Conservation (phyloP, 1,140 invertebrate genomes). For the Melipona quadrifasciata region DNA sequence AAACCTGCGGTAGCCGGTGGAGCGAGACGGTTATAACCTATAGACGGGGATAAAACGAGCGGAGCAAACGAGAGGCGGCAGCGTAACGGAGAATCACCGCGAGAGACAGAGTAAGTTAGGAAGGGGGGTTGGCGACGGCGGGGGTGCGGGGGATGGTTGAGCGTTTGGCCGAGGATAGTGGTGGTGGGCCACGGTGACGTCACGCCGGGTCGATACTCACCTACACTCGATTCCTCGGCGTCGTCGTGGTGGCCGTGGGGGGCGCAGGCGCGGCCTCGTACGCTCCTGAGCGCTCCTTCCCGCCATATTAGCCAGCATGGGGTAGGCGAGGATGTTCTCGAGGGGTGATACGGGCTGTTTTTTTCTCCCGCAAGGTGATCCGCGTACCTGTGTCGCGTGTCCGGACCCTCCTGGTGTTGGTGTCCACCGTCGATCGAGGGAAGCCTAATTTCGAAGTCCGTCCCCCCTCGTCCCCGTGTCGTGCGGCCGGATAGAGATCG, state of each 20-base stretch:
- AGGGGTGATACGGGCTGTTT: slow-evolving; percentile 84
- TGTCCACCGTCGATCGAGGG: not conserved
- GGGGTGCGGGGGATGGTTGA: not conserved
- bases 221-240: slow-evolving; percentile 65
- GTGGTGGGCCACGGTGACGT: slow-evolving; percentile 72
- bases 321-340: slow-evolving; percentile 83
- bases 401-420: not conserved
- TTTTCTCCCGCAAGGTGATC: slow-evolving; percentile 85
- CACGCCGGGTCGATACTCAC: slow-evolving; percentile 78
- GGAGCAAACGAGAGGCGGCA: slow-evolving; percentile 7
- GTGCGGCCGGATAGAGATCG: not conserved
- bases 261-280: slow-evolving; percentile 71
- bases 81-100: slow-evolving; percentile 22
- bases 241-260: slow-evolving; percentile 27
- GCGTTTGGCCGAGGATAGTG: not conserved
- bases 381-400: slow-evolving; percentile 41
- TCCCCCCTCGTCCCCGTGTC: not conserved
- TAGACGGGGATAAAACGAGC: not conserved
- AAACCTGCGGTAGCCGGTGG: not conserved
- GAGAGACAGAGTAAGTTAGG: slow-evolving; percentile 23
- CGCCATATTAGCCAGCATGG: slow-evolving; percentile 82
- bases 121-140: not conserved
- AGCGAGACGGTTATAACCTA: not conserved
- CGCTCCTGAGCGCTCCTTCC: slow-evolving; percentile 76
- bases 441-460: not conserved